Evolutionary conservation across 1,140 invertebrate species (phyloP), one percentile per base, ranked within the genome.

Genomic region (Carposina sasakii): DNA sequence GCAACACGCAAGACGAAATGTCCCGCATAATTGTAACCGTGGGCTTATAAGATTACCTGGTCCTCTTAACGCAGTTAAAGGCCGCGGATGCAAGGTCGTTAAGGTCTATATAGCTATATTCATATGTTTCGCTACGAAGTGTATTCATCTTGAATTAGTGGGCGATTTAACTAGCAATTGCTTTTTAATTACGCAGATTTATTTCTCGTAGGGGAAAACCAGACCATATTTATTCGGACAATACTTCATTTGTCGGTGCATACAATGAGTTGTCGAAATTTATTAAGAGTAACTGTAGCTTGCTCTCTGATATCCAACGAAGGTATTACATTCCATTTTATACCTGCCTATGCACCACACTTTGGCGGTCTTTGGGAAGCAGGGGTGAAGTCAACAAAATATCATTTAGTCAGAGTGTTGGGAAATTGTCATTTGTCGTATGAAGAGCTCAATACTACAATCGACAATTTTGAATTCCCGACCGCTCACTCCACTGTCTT

Each of bases 91-190:
- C 20, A 16, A 13, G n/a, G 15, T 17, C 6, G 36, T 39, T 9
- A 39, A 39, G n/a, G 36, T 39, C 3, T 39, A 39, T 39, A 39
- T 39, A 9, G 15, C 19, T 2, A 6, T 39, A 4, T 39, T 39
- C 20, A 19, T 39, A 6, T 39, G 19, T 13, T 39, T 39, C 19
- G 20, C 36, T 9, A 39, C 36, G 6, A 54, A 43, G 65, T 65
- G n/a, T 6, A 44, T 71, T 8, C 67, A 76, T 36, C 23, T 78
- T 3, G 69, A 78, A 48, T 17, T 68, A 5, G 59, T 70, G 0
- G 44, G 24, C 2, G 48, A 60, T 48, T 37, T 75, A 5, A 53
- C 63, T 6, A 61, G 66, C 2, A 54, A 60, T 17, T 36, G n/a
- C 17, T 68, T 66, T 48, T 22, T 66, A 19, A 8, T 44, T 63